Base-by-base conservation (phyloP, 35 echinoderm and acorn worm species). In the Holothuria glaberrima region DNA sequence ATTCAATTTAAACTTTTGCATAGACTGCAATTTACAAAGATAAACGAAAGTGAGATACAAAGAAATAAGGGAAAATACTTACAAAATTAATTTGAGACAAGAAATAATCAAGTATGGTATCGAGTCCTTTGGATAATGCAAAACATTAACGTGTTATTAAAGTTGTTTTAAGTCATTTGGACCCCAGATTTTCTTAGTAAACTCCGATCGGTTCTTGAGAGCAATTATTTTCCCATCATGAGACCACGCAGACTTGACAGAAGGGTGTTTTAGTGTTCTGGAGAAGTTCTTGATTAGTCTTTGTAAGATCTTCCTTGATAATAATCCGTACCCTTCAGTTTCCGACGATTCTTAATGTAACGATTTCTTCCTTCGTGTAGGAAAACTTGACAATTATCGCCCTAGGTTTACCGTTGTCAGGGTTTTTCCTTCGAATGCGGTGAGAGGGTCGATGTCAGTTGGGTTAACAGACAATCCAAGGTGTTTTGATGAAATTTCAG, bases 151-250 rank as follows among this genome's bases (percentile, higher is more conserved):
- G 58, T 61, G 16, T 14, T 61, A 61, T 0, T 0, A 61, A 61
- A 61, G 58, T 61, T 61, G 58, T n/a, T 61, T 61, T 2, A 72
- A 27, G 19, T 72, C 69, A 72, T n/a, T n/a, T n/a, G n/a, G n/a
- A n/a, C n/a, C n/a, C n/a, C n/a, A n/a, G n/a, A n/a, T n/a, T n/a
- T n/a, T 72, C 76, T 80, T 6, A 20, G 46, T 52, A 80, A 0
- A 50, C 5, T 44, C 29, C 46, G 30, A 44, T 46, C 76, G 28
- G 45, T 80, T 52, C 32, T 80, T 80, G 33, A 52, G 12, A 19
- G 0, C 76, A 12, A n/a, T n/a, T n/a, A n/a, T n/a, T n/a, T n/a
- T n/a, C n/a, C n/a, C n/a, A n/a, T n/a, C n/a, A n/a, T n/a, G n/a
- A n/a, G n/a, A n/a, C n/a, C n/a, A n/a, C n/a, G n/a, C n/a, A n/a